Percentiles rank a stretch among this genome's conserved stretches.
Conservation (phyloP, 23 tunicate species). For the Phallusia fumigata region DNA sequence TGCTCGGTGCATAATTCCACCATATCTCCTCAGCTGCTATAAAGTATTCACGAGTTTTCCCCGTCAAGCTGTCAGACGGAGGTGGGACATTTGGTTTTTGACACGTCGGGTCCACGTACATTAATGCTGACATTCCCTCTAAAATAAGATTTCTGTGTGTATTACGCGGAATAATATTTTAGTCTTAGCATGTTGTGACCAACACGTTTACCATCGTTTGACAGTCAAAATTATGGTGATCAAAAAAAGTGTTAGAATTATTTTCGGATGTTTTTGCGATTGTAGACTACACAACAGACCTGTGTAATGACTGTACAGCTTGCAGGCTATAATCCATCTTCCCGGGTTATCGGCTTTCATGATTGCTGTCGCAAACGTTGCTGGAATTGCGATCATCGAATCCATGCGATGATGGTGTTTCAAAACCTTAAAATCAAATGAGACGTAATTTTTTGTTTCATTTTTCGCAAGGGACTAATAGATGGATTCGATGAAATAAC, state of each 20-base stretch:
- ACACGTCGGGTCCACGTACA: conserved; percentile 35
- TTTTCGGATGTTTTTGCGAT: too few species aligned
- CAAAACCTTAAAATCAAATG: too few species aligned
- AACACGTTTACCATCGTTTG: too few species aligned
- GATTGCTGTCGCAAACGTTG: conserved; percentile 38
- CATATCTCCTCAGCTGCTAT: conserved; percentile 36
- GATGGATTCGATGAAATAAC: too few species aligned
- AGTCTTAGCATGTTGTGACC: too few species aligned
- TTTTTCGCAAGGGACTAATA: too few species aligned
- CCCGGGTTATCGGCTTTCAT: conserved; percentile 64
- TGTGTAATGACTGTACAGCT: conserved; percentile 57
- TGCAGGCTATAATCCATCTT: conserved; percentile 49
- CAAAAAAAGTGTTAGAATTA: too few species aligned
- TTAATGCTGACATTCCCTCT: conserved; percentile 49
- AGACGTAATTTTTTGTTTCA: too few species aligned
- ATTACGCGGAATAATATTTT: too few species aligned
- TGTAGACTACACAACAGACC: too few species aligned
- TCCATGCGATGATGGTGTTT: conserved; percentile 47
- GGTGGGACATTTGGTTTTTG: conserved; percentile 7
- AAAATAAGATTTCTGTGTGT: neutral
- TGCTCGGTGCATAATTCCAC: conserved; percentile 66
- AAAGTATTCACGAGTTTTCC: conserved; percentile 21
- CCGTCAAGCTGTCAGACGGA: conserved; percentile 20
- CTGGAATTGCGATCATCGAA: conserved; percentile 46
- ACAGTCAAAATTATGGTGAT: too few species aligned